Base-by-base conservation (phyloP, 2,797 vertebrate genomes). In the Lepus townsendii region DNA sequence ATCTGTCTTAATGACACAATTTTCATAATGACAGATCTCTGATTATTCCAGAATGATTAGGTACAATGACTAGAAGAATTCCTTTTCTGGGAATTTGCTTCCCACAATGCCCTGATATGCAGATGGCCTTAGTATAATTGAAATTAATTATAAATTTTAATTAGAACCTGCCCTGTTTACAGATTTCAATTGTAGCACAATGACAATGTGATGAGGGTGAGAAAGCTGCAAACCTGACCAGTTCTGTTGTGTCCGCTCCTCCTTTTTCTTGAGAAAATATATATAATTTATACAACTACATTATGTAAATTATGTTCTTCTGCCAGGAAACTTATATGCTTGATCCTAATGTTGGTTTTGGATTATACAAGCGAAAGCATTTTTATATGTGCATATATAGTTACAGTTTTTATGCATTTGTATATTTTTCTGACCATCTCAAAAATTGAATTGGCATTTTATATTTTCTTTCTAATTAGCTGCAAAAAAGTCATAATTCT, bases 11-110 rank as follows among this genome's bases (percentile, higher is more conserved):
- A 42, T 32, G 75, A 57, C 3, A 65, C 66, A 66, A n/a, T 83
- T 83, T 73, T 89, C 47, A 22, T 57, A 47, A 88, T 73, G 50
- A 86, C 16, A 30, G 35, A 20, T 80, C 76, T 88, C 22, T 73
- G 42, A 38, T 88, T 47, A 68, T 93, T 88, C 65, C 65, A 76
- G 42, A 83, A 88, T 73, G 57, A 82, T 50, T 68, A 83, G 47
- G 20, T 83, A 60, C 10, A 60, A n/a, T 91, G 57, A 83, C 11
- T 9, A 12, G 47, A 83, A 92, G 68, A 95, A 86, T 85, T 30
- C 50, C 76, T 93, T 95, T 83, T 78, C 42, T 83, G 69, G 50
- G 24, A 84, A 77, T 90, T 80, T 93, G 42, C 47, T 69, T 91
- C 32, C 68, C 68, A 38, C 4, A 22, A 26, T 87, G 71, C 84